Evolutionary conservation across 2,888 invertebrate species (phyloP).

Genomic region (Gastrophysa polygoni): DNA sequence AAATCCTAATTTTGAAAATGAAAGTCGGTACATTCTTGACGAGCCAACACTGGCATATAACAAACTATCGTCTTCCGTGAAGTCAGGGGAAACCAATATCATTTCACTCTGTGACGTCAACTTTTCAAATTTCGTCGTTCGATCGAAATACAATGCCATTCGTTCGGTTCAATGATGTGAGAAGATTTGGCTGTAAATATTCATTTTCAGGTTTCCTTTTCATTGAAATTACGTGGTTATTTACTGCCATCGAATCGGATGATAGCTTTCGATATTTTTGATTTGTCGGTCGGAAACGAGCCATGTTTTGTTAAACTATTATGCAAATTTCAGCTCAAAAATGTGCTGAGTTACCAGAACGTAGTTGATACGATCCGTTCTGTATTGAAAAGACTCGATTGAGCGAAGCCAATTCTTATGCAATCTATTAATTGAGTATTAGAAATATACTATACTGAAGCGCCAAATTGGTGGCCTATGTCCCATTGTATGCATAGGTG

Average conservation of each 20-base stretch:
- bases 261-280: constrained; percentile 36
- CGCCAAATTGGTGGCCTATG: no score
- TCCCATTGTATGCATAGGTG: no score
- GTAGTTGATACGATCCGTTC: no score
- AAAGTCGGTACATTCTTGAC: no score
- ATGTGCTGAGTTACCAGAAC: no score
- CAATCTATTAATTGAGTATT: no score
- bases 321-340: not conserved
- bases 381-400: no score
- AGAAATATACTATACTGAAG: no score
- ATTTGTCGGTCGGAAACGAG: constrained; percentile 31
- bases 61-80: not conserved
- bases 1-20: no score
- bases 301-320: constrained; percentile 34
- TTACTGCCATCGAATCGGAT: constrained; percentile 46
- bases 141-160: not conserved
- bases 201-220: constrained; percentile 51
- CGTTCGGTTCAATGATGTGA: constrained; percentile 45
- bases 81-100: not conserved
- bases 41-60: not conserved
- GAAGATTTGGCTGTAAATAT: constrained; percentile 48
- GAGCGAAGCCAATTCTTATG: no score
- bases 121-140: not conserved
- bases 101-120: not conserved
- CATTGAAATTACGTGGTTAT: constrained; percentile 48